Percentiles rank a stretch among this genome's conserved stretches.
phyloP scores from a whole-genome alignment of 2,113 vertebrate genomes.

The Grus americana region DNA sequence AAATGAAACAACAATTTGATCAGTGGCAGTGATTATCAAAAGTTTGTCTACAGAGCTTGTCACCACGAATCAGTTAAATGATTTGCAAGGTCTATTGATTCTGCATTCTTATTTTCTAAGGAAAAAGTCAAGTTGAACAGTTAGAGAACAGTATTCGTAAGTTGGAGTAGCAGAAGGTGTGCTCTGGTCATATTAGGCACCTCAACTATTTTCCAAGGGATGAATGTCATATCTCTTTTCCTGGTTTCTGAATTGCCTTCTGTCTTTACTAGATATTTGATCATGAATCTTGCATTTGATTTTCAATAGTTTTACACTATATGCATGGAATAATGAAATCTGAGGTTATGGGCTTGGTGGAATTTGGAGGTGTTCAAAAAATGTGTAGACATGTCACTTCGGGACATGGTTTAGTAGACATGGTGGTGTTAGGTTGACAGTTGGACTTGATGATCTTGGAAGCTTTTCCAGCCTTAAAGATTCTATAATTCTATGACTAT shows the following conservation, averaged over 20 bases:
- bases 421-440: no score
- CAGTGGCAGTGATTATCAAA: not conserved
- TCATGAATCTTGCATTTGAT: not conserved
- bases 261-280: not conserved
- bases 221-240: not conserved
- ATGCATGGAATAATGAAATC: not conserved
- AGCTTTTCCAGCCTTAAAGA: no score
- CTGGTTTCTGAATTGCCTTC: not conserved
- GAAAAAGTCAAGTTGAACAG: not conserved
- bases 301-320: not conserved
- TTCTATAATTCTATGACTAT: not conserved
- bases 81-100: not conserved
- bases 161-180: not conserved
- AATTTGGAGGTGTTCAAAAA: no score
- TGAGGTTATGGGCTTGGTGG: not conserved
- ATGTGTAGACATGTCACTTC: no score
- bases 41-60: not conserved
- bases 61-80: not conserved
- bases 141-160: not conserved
- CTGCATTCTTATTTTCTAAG: not conserved
- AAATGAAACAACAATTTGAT: not conserved
- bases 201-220: not conserved
- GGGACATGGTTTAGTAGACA: no score
- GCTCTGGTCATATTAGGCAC: not conserved
- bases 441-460: no score